Percentiles rank a stretch among this genome's conserved stretches.
Conservation (phyloP, 1,140 invertebrate genomes). For the Neomicropteryx cornuta region DNA sequence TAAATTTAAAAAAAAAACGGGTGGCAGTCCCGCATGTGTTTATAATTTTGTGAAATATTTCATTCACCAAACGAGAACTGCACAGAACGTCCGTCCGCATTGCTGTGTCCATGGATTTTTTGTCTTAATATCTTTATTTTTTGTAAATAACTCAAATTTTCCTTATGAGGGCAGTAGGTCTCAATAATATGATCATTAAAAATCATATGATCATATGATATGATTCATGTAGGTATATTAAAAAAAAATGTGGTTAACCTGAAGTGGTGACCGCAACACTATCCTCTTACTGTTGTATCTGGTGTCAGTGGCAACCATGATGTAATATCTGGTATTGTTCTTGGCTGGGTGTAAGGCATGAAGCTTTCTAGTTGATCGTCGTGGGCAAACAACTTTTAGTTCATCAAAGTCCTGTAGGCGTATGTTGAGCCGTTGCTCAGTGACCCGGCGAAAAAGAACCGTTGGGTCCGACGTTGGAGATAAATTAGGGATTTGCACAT, state of each 20-base stretch:
- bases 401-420: conserved; percentile 54
- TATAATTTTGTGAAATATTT: too few relatives aligned
- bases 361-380: conserved; percentile 55
- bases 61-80: too few relatives aligned
- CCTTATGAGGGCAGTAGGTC: too few relatives aligned
- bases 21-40: too few relatives aligned
- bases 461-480: conserved; percentile 19
- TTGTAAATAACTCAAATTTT: too few relatives aligned
- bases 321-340: conserved; percentile 55
- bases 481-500: conserved; percentile 14
- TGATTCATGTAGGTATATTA: too few relatives aligned
- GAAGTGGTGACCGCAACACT: conserved; percentile 60
- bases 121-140: too few relatives aligned
- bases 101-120: too few relatives aligned
- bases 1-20: too few relatives aligned
- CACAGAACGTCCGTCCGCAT: too few relatives aligned
- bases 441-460: conserved; percentile 21
- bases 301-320: conserved; percentile 51
- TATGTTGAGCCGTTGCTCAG: conserved; percentile 49
- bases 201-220: too few relatives aligned
- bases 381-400: conserved; percentile 56
- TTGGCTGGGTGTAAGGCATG: conserved; percentile 55
- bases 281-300: conserved; percentile 51
- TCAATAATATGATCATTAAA: too few relatives aligned
- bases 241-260: conserved; percentile 44